Conservation (phyloP, 2,797 vertebrate genomes). For the Uromys caudimaculatus region DNA sequence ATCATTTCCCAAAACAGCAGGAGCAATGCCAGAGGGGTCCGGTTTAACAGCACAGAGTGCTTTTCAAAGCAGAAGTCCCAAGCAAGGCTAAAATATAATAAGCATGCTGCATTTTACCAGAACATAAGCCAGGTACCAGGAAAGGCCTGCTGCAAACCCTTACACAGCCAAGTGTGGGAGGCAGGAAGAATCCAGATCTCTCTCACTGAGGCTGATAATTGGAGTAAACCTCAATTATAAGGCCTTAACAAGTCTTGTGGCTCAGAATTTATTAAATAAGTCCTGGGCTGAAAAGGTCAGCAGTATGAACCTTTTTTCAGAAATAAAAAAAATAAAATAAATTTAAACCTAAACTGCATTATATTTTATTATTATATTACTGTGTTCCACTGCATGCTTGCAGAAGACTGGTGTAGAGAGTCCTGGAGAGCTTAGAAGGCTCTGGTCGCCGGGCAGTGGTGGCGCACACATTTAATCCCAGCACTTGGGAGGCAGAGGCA, state of each 20-base stretch:
- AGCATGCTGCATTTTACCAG: background rate
- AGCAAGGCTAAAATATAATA: background rate
- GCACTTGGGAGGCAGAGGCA: no score
- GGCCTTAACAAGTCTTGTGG: background rate
- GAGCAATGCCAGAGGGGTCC: background rate
- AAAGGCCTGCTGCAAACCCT: background rate
- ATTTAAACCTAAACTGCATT: constrained; percentile 5
- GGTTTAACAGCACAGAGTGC: background rate
- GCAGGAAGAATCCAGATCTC: background rate
- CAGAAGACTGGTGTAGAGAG: background rate
- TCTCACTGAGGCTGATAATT: background rate
- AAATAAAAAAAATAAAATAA: constrained; percentile 42
- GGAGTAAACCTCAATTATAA: background rate
- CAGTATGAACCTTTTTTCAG: constrained; percentile 14
- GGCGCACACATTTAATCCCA: no score
- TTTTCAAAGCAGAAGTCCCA: background rate
- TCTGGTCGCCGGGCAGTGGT: background rate
- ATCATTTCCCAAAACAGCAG: background rate
- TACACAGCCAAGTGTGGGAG: background rate
- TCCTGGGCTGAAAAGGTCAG: background rate
- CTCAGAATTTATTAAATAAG: constrained; percentile 49
- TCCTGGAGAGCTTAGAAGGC: background rate
- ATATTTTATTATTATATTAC: constrained; percentile 32
- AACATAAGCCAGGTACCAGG: background rate
- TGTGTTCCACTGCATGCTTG: background rate